phyloP scores from a whole-genome alignment of 2,888 invertebrate species.

The Drosophila diplacantha region DNA sequence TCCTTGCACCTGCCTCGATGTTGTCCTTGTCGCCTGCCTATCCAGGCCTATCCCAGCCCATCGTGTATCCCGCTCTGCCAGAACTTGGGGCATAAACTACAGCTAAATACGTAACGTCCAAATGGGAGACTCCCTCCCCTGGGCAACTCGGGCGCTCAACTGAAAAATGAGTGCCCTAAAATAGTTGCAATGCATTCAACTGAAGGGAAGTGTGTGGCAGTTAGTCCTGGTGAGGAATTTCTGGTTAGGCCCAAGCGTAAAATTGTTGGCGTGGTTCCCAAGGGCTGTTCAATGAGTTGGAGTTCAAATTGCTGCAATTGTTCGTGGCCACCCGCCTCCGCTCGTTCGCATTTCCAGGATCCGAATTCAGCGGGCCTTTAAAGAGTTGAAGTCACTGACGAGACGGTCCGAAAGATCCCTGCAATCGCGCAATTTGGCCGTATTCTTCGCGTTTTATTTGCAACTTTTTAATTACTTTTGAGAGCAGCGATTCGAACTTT shows the following conservation, averaged over 20 bases:
- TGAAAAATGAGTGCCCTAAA: constrained; percentile 47
- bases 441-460: constrained; percentile 50
- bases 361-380: constrained; percentile 21
- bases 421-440: constrained; percentile 61
- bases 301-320: constrained; percentile 34
- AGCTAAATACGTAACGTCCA: constrained; percentile 30
- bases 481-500: constrained; percentile 68
- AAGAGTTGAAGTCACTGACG: constrained; percentile 7
- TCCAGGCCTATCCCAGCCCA: constrained; percentile 8
- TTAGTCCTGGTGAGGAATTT: constrained; percentile 25
- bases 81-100: constrained; percentile 45
- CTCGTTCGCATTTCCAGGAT: constrained; percentile 6
- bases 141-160: constrained; percentile 26
- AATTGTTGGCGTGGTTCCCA: constrained; percentile 42
- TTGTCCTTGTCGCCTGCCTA: constrained; percentile 21
- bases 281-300: constrained; percentile 43
- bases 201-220: constrained; percentile 16
- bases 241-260: constrained; percentile 36
- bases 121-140: not conserved
- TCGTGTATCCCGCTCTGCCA: constrained; percentile 15
- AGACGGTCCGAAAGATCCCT: constrained; percentile 41
- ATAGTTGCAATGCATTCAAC: constrained; percentile 43
- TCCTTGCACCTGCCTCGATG: constrained; percentile 53
- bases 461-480: constrained; percentile 71
- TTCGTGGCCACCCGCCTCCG: constrained; percentile 3